These are phyloP conservation scores for Galerucella nymphaeae DNA, from an alignment of 2,888 invertebrate genomes.

Conservation along the genomic window DNA sequence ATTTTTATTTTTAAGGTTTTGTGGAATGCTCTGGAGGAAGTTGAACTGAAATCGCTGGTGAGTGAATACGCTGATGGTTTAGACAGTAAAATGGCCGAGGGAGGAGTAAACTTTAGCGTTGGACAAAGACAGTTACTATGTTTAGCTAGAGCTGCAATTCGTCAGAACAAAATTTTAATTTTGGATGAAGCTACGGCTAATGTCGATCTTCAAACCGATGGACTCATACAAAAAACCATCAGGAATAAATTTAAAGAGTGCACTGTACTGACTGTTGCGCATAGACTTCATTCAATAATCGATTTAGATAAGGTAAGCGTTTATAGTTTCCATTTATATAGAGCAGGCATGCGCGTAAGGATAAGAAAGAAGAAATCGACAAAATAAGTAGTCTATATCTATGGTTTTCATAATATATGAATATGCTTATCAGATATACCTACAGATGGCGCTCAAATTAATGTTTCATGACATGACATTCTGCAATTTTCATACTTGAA, in stretches of 20 bases:
- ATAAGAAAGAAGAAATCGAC: not conserved
- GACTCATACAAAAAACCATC: conserved; percentile 80
- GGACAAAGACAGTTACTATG: conserved; percentile 76
- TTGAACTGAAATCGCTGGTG: conserved; percentile 74
- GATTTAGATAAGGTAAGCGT: conserved; percentile 78
- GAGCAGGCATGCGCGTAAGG: not conserved
- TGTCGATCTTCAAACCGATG: conserved; percentile 82
- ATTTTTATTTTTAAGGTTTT: conserved; percentile 63
- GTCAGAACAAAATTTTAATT: conserved; percentile 62
- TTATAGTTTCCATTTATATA: not conserved
- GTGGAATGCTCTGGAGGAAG: conserved; percentile 86
- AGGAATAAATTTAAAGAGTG: conserved; percentile 78
- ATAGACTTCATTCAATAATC: conserved; percentile 86
- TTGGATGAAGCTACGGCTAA: conserved; percentile 83
- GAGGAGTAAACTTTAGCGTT: conserved; percentile 65
- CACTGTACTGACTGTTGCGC: conserved; percentile 86
- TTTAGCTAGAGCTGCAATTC: conserved; percentile 71
- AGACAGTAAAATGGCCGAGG: conserved; percentile 79
- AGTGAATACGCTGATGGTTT: conserved; percentile 68
- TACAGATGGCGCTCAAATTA: too few species aligned
- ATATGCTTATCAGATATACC: too few species aligned
- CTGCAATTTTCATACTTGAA: too few species aligned
- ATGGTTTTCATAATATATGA: too few species aligned
- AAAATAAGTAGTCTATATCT: not conserved
- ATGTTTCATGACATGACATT: too few species aligned